These are phyloP conservation scores for Hypomecis atomaria DNA, from an alignment of 2,888 invertebrate species.

Conservation along the genomic window DNA sequence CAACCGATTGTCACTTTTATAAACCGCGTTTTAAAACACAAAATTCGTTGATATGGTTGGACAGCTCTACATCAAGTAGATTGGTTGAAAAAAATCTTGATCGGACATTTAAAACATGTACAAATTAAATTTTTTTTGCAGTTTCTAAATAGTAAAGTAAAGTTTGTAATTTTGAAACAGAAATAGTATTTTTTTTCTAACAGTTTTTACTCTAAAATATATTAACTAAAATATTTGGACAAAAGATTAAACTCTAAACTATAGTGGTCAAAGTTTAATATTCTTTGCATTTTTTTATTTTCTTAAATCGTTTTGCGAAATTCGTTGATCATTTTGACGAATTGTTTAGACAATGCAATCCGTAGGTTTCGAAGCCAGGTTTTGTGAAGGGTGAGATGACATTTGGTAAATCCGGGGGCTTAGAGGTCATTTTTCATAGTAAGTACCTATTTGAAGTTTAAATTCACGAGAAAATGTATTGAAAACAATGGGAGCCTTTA, in stretches of 20 bases:
- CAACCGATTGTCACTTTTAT: not conserved
- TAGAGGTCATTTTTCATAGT: conserved; percentile 79
- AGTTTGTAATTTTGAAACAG: too few species aligned
- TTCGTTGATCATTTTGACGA: conserved; percentile 69
- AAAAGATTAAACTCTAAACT: conserved; percentile 9
- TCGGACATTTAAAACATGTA: conserved; percentile 67
- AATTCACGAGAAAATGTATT: too few species aligned
- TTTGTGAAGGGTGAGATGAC: conserved; percentile 80
- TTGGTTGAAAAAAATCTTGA: conserved; percentile 59
- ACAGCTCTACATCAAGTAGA: conserved; percentile 44
- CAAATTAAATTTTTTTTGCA: conserved; percentile 43
- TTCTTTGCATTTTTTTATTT: conserved; percentile 30
- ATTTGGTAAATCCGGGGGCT: conserved; percentile 72
- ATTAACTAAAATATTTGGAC: too few species aligned
- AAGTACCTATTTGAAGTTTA: conserved; percentile 49
- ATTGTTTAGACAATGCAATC: conserved; percentile 81
- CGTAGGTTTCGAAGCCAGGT: conserved; percentile 78
- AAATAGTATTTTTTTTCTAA: too few species aligned
- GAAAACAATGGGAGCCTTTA: too few species aligned
- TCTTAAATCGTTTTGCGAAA: conserved; percentile 53
- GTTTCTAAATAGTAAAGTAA: too few species aligned
- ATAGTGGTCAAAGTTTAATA: conserved; percentile 32
- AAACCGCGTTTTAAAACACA: conserved; percentile 13
- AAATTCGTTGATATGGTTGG: conserved; percentile 33
- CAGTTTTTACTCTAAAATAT: too few species aligned